These are phyloP conservation scores for Myxocyprinus asiaticus DNA, from an alignment of 2,113 vertebrate genomes.

Conservation along the genomic window DNA sequence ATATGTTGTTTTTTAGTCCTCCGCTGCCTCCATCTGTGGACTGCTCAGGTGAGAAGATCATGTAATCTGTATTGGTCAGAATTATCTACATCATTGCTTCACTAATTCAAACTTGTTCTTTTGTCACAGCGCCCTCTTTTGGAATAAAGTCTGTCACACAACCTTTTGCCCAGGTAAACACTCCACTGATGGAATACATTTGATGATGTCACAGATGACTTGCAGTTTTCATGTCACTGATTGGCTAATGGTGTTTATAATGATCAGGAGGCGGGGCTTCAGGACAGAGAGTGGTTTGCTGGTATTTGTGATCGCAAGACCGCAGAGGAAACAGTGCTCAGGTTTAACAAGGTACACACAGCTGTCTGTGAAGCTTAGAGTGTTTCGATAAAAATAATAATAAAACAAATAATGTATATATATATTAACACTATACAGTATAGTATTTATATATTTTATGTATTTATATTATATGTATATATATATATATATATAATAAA, in stretches of 20 bases:
- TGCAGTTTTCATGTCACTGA: not conserved
- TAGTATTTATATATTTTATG: too few relatives aligned
- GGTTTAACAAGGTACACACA: constrained; percentile 71
- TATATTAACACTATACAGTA: too few relatives aligned
- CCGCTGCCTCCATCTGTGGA: constrained; percentile 51
- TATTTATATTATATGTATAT: too few relatives aligned
- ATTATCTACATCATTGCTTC: too few relatives aligned
- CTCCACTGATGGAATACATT: not conserved
- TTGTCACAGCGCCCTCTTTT: not conserved
- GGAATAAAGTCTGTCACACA: not conserved
- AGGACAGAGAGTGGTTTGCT: constrained; percentile 80
- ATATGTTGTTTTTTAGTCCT: constrained; percentile 56
- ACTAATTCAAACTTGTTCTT: not conserved
- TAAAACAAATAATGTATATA: too few relatives aligned
- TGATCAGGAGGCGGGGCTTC: constrained; percentile 47
- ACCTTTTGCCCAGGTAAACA: constrained; percentile 4
- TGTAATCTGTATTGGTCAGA: too few relatives aligned
- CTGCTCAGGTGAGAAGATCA: constrained; percentile 34
- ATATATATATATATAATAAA: too few relatives aligned
- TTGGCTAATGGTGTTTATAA: not conserved
- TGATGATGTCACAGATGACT: not conserved
- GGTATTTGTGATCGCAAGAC: constrained; percentile 74
- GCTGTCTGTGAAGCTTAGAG: not conserved
- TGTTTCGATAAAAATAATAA: too few relatives aligned
- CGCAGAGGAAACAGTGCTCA: constrained; percentile 74